A percentile compares a stretch with the other conserved stretches of the same genome.
phyloP scores from a whole-genome alignment of 2,113 vertebrate genomes.

The Brevimyrus niger region DNA sequence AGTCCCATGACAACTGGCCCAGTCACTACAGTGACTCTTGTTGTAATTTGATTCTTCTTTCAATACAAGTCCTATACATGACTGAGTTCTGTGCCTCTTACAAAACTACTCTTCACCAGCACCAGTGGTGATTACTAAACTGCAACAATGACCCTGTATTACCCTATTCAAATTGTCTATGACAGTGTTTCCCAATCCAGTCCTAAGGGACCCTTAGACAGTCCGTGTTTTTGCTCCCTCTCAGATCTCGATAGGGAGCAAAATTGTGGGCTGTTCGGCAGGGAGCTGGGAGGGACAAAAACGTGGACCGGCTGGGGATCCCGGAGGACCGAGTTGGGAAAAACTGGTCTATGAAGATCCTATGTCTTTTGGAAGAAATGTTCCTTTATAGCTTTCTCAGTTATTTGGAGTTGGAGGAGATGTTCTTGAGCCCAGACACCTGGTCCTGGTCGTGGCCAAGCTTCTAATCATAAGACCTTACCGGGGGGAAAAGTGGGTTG shows the following conservation, averaged over 20 bases:
- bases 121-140: not conserved
- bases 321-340: not conserved
- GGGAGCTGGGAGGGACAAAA: not conserved
- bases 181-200: not conserved
- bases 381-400: not conserved
- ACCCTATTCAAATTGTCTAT: not conserved
- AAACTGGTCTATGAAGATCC: not conserved
- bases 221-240: not conserved
- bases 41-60: slow-evolving; percentile 17
- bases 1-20: not conserved
- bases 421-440: slow-evolving; percentile 9
- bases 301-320: not conserved
- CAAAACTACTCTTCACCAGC: not conserved
- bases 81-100: not conserved
- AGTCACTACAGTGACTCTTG: not conserved
- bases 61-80: not conserved
- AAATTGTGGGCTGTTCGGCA: not conserved
- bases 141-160: not conserved
- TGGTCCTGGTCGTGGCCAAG: slow-evolving; percentile 27
- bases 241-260: not conserved
- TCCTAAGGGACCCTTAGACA: not conserved
- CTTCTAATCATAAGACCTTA: not conserved
- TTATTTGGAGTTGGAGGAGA: not conserved
- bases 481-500: slow-evolving; percentile 29
- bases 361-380: not conserved